Percentiles rank a stretch among this genome's conserved stretches.
Conservation (phyloP, 2,888 invertebrate genomes). For the Ommatoiulus sabulosus region DNA sequence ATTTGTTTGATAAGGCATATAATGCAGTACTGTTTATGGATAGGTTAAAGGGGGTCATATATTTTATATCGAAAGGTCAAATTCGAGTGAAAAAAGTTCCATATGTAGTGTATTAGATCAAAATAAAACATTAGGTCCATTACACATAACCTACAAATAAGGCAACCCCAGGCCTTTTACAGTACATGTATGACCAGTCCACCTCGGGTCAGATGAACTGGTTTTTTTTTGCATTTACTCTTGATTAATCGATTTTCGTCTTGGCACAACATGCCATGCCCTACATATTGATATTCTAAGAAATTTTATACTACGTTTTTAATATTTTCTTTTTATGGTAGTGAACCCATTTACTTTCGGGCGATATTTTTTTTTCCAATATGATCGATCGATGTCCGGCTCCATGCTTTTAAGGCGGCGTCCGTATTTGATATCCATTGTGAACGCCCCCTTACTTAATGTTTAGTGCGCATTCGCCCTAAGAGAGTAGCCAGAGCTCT, state of each 20-base stretch:
- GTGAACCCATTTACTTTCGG: neutral
- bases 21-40: too few species aligned
- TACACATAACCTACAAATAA: too few species aligned
- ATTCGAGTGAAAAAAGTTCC: too few species aligned
- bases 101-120: too few species aligned
- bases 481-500: neutral
- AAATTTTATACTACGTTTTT: neutral
- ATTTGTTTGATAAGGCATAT: too few species aligned
- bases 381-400: slow-evolving; percentile 25
- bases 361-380: slow-evolving; percentile 2
- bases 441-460: slow-evolving; percentile 15
- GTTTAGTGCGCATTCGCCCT: slow-evolving; percentile 25
- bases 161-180: too few species aligned
- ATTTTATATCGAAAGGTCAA: too few species aligned
- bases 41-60: too few species aligned
- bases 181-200: too few species aligned
- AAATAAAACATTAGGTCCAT: too few species aligned
- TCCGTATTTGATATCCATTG: neutral
- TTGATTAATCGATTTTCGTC: neutral
- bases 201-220: too few species aligned
- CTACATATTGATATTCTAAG: neutral
- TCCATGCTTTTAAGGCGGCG: neutral
- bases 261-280: neutral
- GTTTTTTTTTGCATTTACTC: too few species aligned
- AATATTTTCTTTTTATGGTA: neutral